Evolutionary conservation across 2,888 invertebrate genomes (phyloP), one percentile per base, ranked within the genome.

Genomic region (Tortrix viridana): DNA sequence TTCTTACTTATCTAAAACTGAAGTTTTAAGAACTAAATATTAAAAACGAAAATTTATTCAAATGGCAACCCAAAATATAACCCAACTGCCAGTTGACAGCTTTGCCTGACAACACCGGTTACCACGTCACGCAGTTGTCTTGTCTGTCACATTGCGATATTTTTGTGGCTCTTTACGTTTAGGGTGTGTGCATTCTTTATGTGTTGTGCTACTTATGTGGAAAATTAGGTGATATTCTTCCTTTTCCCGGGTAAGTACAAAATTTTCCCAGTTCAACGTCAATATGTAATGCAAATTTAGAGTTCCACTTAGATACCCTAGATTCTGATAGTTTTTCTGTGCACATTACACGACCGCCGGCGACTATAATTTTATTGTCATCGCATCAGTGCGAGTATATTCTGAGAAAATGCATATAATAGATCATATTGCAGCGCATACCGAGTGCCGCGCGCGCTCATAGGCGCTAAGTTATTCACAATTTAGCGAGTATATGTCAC

Each of bases 181-280:
- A 83, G 92, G 92, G 92, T 92, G 92, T 92, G 92, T 92, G 89
- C 91, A 88, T 91, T 92, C 88, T 88, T 81, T 87, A 88, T 86
- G 85, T 91, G 89, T 92, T 91, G 90, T 92, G 90, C 92, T 91
- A 92, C 92, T 82, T 92, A 92, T 92, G 92, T 92, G 90, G 92
- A 91, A 88, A 86, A 85, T 89, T 86, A 91, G 92, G 92, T 91
- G 92, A 92, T 92, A 91, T 84, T 89, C 81, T 82, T 84, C 81
- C 84, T 86, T 86, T 84, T 80, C 85, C 77, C 77, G 92, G 91
- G 91, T 91, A 87, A 86, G 88, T 81, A 74, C 70, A 57, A 12
- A 47, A 71, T 59, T 22, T 59, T 54, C 49, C 59, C 58, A 66
- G 67, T 48, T 61, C 55, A 49, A 41, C 23, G 50, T 48, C 14